A percentile compares a stretch with the other conserved stretches of the same genome.
These are phyloP conservation scores for Portevinia maculata DNA, from an alignment of 2,888 invertebrate genomes.

Conservation along the genomic window DNA sequence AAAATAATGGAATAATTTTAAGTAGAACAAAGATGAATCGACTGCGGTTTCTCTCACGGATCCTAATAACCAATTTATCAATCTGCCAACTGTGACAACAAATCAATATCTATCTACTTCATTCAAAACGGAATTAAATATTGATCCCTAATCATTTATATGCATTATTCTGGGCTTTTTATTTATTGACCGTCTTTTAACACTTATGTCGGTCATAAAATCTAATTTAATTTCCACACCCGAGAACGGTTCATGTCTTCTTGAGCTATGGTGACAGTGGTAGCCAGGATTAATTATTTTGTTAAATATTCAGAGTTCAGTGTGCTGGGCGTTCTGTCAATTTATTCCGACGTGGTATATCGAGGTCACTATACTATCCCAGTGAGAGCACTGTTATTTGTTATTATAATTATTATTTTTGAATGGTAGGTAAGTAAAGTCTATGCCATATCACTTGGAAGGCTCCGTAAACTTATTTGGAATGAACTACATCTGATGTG, in stretches of 20 bases:
- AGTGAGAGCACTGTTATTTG: background rate
- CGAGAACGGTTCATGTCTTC: background rate
- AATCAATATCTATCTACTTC: background rate
- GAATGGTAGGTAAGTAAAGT: too few relatives aligned
- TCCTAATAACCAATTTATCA: background rate
- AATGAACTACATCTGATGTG: too few relatives aligned
- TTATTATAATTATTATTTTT: too few relatives aligned
- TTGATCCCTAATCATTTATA: too few relatives aligned
- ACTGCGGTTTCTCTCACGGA: conserved; percentile 5
- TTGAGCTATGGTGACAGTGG: background rate
- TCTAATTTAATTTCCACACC: background rate
- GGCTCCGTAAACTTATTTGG: too few relatives aligned
- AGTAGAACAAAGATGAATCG: conserved; percentile 9
- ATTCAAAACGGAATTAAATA: background rate
- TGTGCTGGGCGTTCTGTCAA: background rate
- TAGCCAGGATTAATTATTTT: background rate
- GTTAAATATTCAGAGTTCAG: background rate
- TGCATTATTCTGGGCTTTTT: background rate
- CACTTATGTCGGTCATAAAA: background rate
- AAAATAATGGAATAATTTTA: background rate
- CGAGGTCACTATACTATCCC: background rate
- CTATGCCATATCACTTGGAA: too few relatives aligned
- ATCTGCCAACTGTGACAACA: background rate
- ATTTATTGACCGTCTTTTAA: background rate
- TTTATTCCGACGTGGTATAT: background rate